Evolutionary conservation across 1,140 invertebrate genomes (phyloP).

Genomic region (Rhopalosiphum padi): DNA sequence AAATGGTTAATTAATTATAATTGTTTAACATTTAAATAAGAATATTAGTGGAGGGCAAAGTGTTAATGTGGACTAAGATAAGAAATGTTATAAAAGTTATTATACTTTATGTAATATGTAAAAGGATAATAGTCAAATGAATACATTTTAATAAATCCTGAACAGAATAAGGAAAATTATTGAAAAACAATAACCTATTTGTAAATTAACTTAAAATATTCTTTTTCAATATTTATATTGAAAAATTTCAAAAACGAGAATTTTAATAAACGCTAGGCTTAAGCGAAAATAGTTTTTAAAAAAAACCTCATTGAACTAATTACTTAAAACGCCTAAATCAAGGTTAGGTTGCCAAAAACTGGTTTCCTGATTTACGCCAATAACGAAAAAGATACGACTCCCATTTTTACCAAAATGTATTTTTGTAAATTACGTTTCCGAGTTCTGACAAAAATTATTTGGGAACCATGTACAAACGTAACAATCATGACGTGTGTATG

Average conservation of each 20-base stretch:
- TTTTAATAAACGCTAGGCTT: neutral
- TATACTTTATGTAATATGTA: neutral
- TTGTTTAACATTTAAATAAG: neutral
- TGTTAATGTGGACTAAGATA: neutral
- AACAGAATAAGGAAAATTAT: neutral
- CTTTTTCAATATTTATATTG: neutral
- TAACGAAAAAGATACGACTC: neutral
- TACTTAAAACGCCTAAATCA: neutral
- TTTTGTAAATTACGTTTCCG: neutral
- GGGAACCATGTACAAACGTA: neutral
- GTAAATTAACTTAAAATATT: neutral
- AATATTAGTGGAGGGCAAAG: neutral
- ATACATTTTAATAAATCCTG: neutral
- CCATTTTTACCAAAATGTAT: neutral
- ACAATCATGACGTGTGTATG: neutral
- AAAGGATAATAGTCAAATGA: neutral
- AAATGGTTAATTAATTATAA: neutral
- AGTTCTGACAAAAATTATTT: neutral
- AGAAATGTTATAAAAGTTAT: neutral
- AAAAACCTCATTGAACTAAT: neutral
- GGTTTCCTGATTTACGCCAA: neutral
- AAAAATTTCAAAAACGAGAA: neutral
- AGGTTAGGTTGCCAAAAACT: no score
- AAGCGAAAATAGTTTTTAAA: neutral
- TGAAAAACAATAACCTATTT: neutral